phyloP scores from a whole-genome alignment of 2,888 invertebrate genomes.

The Empis stercorea region DNA sequence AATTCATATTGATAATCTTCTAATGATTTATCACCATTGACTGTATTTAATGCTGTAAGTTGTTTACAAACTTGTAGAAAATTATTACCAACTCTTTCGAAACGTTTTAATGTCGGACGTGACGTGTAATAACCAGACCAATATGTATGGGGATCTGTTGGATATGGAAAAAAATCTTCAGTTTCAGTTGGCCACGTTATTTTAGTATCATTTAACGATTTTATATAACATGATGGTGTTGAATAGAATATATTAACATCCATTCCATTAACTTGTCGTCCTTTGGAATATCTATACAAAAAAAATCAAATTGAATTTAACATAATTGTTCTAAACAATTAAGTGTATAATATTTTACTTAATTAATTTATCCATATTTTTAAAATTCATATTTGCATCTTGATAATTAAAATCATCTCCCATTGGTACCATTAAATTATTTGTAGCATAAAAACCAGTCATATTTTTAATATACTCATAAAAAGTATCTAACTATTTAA shows the following conservation, averaged over 20 bases:
- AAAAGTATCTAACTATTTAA: slow-evolving; percentile 44
- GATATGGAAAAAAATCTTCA: slow-evolving; percentile 88
- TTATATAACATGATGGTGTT: slow-evolving; percentile 72
- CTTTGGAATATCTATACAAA: not conserved
- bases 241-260: slow-evolving; percentile 68
- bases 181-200: slow-evolving; percentile 56
- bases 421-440: slow-evolving; percentile 81
- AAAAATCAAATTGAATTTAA: not conserved
- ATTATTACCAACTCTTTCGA: slow-evolving; percentile 61
- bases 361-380: slow-evolving; percentile 81
- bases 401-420: slow-evolving; percentile 85
- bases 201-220: slow-evolving; percentile 58
- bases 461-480: slow-evolving; percentile 42
- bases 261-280: not conserved
- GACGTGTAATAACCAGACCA: slow-evolving; percentile 93
- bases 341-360: slow-evolving; percentile 43
- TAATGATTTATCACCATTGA: slow-evolving; percentile 38
- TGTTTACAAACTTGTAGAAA: slow-evolving; percentile 67
- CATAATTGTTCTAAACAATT: not conserved
- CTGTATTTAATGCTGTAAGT: slow-evolving; percentile 46
- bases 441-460: slow-evolving; percentile 44
- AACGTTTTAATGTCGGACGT: slow-evolving; percentile 65
- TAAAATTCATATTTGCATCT: slow-evolving; percentile 60
- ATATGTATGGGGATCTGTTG: slow-evolving; percentile 69
- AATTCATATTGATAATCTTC: slow-evolving; percentile 53